Base-by-base conservation (phyloP, 2,113 vertebrate species). In the Paraplagusia blochii region DNA sequence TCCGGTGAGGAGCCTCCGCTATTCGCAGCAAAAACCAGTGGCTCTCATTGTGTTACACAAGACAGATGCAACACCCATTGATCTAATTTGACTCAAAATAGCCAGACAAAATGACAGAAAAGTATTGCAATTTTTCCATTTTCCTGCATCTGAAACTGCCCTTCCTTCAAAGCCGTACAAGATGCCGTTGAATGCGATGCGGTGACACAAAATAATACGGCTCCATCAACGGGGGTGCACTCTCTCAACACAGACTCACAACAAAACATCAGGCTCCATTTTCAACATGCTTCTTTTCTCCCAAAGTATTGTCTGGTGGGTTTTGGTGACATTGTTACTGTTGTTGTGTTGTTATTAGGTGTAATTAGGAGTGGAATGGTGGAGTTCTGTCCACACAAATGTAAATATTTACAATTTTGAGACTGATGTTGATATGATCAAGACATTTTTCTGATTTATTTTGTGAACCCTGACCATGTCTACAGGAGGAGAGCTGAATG, bases 1-100 rank as follows among this genome's bases (percentile, higher is more conserved):
- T 72, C 12, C 59, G 51, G 57, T 76, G 73, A 71, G 61, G 74
- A 73, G 54, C 58, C 66, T 55, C 61, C 5, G 2, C 67, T 57
- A 35, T 47, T 62, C 62, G 43, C 58, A 69, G 58, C 69, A 63
- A 72, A 73, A 72, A 73, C 69, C 76, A 76, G 49, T 53, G 65
- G 11, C 35, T 33, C 57, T 66, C 89, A 88, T 92, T 93, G 91
- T 81, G 67, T 63, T 63, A 44, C 58, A 74, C 59, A 57, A 90
- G 93, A 90, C 88, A 92, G 89, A 91, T 87, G 88, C 74, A 77
- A 72, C 91, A 87, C 83, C 83, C 89, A 77, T 92, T 86, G 88
- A 92, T 92, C 90, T 95, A 95, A 96, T 94, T 94, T 92, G 88
- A 93, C 90, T 93, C 89, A 87, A 95, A 94, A 85, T 83, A 87